phyloP scores from a whole-genome alignment of 2,797 vertebrate species.

The Propithecus perrieri region DNA sequence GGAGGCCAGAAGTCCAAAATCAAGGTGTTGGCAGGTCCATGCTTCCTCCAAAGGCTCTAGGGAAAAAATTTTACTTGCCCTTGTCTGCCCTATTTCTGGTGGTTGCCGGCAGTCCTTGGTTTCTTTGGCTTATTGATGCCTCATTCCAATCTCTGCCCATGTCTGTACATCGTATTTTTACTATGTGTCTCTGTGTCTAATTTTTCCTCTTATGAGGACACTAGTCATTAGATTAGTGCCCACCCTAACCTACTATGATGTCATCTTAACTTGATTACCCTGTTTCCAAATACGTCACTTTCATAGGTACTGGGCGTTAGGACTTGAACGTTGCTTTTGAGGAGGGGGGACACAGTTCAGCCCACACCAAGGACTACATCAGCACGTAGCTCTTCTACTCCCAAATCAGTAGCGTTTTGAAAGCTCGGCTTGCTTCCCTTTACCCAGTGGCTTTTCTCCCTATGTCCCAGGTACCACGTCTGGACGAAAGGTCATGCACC shows the following conservation, averaged over 20 bases:
- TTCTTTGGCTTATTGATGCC: neutral
- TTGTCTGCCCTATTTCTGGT: neutral
- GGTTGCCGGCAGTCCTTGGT: too few species aligned
- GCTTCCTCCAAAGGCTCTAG: neutral
- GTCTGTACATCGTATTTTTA: neutral
- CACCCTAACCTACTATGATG: neutral
- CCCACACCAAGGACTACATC: neutral
- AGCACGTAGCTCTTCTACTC: neutral
- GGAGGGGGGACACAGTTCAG: neutral
- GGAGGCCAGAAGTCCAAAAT: neutral
- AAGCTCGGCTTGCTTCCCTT: slow-evolving; percentile 25
- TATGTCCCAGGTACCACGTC: slow-evolving; percentile 92
- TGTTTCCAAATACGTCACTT: neutral
- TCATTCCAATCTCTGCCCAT: neutral
- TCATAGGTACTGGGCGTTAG: neutral
- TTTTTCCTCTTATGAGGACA: neutral
- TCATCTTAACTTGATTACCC: neutral
- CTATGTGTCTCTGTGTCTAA: neutral
- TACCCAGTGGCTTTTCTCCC: neutral
- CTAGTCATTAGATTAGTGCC: neutral
- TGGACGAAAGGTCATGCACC: slow-evolving; percentile 99
- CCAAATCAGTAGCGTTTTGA: neutral
- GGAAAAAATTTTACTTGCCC: neutral
- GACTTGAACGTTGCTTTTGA: neutral
- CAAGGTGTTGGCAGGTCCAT: neutral